Evolutionary conservation across 2,888 invertebrate species (phyloP).

Genomic region (Tanytarsus gracilentus): DNA sequence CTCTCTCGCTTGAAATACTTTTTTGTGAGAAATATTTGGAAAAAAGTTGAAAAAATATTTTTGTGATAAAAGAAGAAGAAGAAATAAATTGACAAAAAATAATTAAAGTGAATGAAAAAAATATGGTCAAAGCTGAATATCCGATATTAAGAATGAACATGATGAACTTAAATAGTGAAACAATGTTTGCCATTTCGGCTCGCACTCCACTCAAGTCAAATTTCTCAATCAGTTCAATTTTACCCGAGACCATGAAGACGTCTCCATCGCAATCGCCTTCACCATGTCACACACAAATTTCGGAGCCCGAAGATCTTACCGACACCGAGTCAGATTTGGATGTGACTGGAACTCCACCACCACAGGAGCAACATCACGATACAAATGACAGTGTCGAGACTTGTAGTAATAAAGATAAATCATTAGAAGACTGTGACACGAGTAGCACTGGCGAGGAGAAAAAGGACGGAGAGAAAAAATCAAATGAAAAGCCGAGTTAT

Average conservation of each 20-base stretch:
- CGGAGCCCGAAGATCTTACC: conserved; percentile 37
- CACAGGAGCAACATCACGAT: conserved; percentile 44
- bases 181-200: conserved; percentile 45
- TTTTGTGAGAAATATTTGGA: not conserved
- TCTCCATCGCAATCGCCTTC: conserved; percentile 35
- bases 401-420: conserved; percentile 35
- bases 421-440: conserved; percentile 36
- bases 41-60: not conserved
- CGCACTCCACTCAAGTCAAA: conserved; percentile 59
- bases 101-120: conserved; percentile 3
- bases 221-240: conserved; percentile 71
- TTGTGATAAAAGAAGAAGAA: not conserved
- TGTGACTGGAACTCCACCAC: conserved; percentile 67
- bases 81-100: not conserved
- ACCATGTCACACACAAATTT: conserved; percentile 31
- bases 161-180: conserved; percentile 33
- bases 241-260: conserved; percentile 58
- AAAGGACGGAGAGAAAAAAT: conserved; percentile 39
- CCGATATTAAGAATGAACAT: conserved; percentile 11
- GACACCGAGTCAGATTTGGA: conserved; percentile 67
- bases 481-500: conserved; percentile 86
- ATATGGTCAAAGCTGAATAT: conserved; percentile 23
- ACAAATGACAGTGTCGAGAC: conserved; percentile 32
- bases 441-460: conserved; percentile 32
- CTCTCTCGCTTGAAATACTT: not conserved